A percentile compares a stretch with the other conserved stretches of the same genome.
phyloP scores from a whole-genome alignment of 1,140 invertebrate species.

The Coenobita brevimanus region DNA sequence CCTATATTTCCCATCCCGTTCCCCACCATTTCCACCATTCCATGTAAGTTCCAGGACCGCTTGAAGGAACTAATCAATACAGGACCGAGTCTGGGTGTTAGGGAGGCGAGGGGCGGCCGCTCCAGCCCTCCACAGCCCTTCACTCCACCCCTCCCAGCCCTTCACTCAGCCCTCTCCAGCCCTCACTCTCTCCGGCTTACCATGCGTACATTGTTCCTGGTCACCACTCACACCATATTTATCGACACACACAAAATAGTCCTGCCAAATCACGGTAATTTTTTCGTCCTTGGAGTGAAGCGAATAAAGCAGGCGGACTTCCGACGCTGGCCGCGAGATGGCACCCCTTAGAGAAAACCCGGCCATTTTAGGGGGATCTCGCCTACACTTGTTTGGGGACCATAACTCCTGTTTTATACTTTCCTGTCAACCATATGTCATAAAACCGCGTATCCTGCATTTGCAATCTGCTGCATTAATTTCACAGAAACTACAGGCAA shows the following conservation, averaged over 20 bases:
- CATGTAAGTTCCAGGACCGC: background rate
- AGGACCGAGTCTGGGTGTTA: conserved; percentile 2
- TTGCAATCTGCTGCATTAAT: no score
- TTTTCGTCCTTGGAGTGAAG: conserved; percentile 33
- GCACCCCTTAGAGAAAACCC: background rate
- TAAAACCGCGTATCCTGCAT: no score
- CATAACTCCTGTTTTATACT: no score
- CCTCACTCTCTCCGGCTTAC: background rate
- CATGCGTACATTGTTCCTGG: conserved; percentile 11
- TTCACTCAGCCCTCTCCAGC: background rate
- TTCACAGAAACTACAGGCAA: no score
- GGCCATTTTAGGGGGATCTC: background rate
- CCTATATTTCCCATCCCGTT: background rate
- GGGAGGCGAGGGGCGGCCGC: background rate
- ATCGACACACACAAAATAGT: conserved; percentile 7
- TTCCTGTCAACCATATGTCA: no score
- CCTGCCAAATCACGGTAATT: conserved; percentile 30
- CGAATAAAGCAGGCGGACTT: conserved; percentile 20
- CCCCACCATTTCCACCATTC: conserved; percentile 19
- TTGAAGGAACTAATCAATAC: conserved; percentile 29
- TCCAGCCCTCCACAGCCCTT: background rate
- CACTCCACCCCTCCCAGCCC: background rate
- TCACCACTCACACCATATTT: conserved; percentile 27
- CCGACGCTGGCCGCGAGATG: conserved; percentile 24
- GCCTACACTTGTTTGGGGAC: no score